Base-by-base conservation (phyloP, 2,113 vertebrate genomes). In the Neoarius graeffei region DNA sequence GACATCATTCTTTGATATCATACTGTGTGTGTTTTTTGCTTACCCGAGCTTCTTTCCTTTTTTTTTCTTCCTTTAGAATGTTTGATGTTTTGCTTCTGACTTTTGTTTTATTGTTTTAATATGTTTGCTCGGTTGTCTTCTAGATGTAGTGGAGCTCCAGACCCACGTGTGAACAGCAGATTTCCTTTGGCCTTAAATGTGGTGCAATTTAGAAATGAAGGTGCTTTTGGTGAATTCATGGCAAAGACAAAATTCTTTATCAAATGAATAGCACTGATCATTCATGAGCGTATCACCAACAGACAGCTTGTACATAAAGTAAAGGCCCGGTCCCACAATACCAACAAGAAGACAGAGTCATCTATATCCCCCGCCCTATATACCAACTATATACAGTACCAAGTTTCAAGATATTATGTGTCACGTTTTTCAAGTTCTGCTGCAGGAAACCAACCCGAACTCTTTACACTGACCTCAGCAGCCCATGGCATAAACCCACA, bases 81-180 rank as follows among this genome's bases (percentile, higher is more conserved):
- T 79, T 54, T 79, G 25, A 56, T 56, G 52, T 79, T n/a, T 56
- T 27, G 25, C 1, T 1, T 14, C 13, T 27, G 25, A 79, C 23
- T 74, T 79, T 79, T 79, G 76, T 56, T 79, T 79, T 56, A 56
- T 30, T 3, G 50, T n/a, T 79, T 30, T 54, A 54, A 54, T 79
- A 52, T 79, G 54, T 79, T 54, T 25, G 25, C 10, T n/a, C 5
- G 50, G 14, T 52, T 77, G 48, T 52, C 27, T 71, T 13, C 14
- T 2, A 19, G 42, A 23, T 76, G 4, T 23, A 42, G 35, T 79
- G 48, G 7, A n/a, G 50, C 9, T 25, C 50, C 11, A 54, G 42
- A 50, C 73, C 20, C 13, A 17, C n/a, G 50, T 13, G 1, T 54
- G 76, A 54, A 1, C 48, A 17, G 25, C 50, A 79, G 50, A 56